A percentile compares a stretch with the other conserved stretches of the same genome.
phyloP scores from a whole-genome alignment of 1,140 invertebrate genomes.

The Aradophagus sp. region DNA sequence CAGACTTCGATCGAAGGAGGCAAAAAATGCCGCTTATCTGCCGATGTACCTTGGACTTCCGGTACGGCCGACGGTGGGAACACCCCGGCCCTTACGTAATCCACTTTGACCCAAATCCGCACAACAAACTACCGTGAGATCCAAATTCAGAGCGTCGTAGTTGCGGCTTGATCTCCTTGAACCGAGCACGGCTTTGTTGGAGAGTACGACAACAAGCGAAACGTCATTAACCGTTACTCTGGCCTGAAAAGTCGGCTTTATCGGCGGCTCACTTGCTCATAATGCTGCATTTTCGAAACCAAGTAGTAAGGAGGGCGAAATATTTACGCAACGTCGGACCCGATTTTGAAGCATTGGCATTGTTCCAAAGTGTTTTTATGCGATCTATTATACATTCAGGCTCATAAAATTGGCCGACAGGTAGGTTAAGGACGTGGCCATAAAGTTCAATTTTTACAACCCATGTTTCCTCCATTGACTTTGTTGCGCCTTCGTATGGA shows the following conservation, averaged over 20 bases:
- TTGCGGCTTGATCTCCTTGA: slow-evolving; percentile 69
- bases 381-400: slow-evolving; percentile 2
- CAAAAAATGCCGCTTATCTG: slow-evolving; percentile 21
- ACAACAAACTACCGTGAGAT: slow-evolving; percentile 71
- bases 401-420: slow-evolving; percentile 11
- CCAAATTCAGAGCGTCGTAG: slow-evolving; percentile 71
- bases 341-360: too few relatives aligned
- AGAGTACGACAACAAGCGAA: slow-evolving; percentile 24
- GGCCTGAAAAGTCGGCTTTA: background rate
- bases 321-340: too few relatives aligned
- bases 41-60: slow-evolving; percentile 59
- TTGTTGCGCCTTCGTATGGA: too few relatives aligned
- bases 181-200: slow-evolving; percentile 58
- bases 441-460: slow-evolving; percentile 10
- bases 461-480: too few relatives aligned
- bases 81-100: slow-evolving; percentile 65
- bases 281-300: slow-evolving; percentile 10
- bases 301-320: too few relatives aligned
- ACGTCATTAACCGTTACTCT: slow-evolving; percentile 38
- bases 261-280: background rate
- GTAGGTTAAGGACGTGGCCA: slow-evolving; percentile 22
- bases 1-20: background rate
- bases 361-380: background rate
- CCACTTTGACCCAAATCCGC: slow-evolving; percentile 70
- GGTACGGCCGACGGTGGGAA: slow-evolving; percentile 65